A percentile compares a stretch with the other conserved stretches of the same genome.
phyloP scores from a whole-genome alignment of 2,113 vertebrate genomes.

The Saguinus imperator region DNA sequence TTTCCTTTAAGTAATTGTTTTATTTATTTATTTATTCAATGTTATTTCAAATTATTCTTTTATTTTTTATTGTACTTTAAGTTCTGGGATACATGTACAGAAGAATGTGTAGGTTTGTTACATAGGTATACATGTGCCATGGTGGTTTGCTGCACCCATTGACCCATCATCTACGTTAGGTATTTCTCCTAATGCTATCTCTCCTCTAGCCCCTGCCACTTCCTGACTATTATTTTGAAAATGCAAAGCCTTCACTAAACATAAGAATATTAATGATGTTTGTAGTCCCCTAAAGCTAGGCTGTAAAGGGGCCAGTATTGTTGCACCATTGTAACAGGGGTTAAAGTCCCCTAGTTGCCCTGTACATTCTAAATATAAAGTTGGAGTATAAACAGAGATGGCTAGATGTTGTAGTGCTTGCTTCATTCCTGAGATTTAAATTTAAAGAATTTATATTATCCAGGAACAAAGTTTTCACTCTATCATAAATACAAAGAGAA shows the following conservation, averaged over 20 bases:
- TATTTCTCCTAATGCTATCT: too few species aligned
- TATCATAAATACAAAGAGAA: not conserved
- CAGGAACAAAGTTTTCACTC: not conserved
- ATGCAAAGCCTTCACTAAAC: not conserved
- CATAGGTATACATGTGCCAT: too few species aligned
- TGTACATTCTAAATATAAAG: not conserved
- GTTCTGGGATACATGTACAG: too few species aligned
- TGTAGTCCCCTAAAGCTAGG: not conserved
- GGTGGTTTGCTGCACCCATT: too few species aligned
- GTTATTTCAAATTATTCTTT: too few species aligned
- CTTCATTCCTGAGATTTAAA: not conserved
- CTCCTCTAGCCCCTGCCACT: too few species aligned
- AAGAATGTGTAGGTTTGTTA: too few species aligned
- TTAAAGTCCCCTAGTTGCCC: not conserved
- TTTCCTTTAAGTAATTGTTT: too few species aligned
- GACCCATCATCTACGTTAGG: too few species aligned
- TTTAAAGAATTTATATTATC: not conserved
- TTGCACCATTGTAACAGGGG: not conserved
- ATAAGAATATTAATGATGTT: not conserved
- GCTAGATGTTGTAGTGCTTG: not conserved
- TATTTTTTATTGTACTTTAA: too few species aligned
- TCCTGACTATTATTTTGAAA: not conserved
- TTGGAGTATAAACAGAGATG: not conserved
- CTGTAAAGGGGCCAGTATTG: not conserved
- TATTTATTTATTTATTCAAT: too few species aligned